A percentile compares a stretch with the other conserved stretches of the same genome.
Conservation (phyloP, 2,113 vertebrate genomes). For the Sinocyclocheilus anshuiensis region DNA sequence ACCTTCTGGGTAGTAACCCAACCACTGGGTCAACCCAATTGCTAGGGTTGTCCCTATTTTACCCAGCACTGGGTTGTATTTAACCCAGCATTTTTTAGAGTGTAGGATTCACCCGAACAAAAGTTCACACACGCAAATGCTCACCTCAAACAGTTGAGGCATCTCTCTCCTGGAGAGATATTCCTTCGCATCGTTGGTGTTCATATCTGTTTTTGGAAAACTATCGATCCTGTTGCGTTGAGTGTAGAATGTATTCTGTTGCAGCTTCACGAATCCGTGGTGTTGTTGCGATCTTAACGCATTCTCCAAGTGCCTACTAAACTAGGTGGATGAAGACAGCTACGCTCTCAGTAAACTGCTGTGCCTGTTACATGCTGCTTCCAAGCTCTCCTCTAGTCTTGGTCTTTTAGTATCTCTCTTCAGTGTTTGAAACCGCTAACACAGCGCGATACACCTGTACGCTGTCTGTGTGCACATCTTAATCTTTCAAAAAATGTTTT, state of each 20-base stretch:
- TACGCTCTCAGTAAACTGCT: neutral
- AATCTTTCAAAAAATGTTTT: too few species aligned
- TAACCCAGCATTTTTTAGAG: too few species aligned
- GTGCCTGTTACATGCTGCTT: constrained; percentile 42
- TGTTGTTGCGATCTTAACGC: constrained; percentile 60
- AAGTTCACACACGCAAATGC: constrained; percentile 40
- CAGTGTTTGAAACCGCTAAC: constrained; percentile 45
- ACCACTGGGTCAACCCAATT: too few species aligned
- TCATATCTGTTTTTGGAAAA: constrained; percentile 76
- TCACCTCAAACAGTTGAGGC: constrained; percentile 96
- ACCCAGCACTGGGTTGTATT: too few species aligned
- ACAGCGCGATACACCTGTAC: constrained; percentile 14
- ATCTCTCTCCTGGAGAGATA: constrained; percentile 92
- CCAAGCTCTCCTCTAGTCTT: constrained; percentile 35
- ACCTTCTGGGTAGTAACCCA: too few species aligned
- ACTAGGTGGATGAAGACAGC: constrained; percentile 63
- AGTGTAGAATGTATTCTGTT: neutral
- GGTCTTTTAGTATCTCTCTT: constrained; percentile 19
- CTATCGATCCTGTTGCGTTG: constrained; percentile 53
- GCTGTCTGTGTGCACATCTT: neutral
- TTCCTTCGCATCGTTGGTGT: constrained; percentile 90
- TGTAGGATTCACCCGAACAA: neutral
- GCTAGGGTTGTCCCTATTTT: too few species aligned
- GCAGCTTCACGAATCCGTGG: constrained; percentile 28
- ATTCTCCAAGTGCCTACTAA: constrained; percentile 65